phyloP scores from a whole-genome alignment of 2,888 invertebrate genomes.

The Patella ulyssiponensis region DNA sequence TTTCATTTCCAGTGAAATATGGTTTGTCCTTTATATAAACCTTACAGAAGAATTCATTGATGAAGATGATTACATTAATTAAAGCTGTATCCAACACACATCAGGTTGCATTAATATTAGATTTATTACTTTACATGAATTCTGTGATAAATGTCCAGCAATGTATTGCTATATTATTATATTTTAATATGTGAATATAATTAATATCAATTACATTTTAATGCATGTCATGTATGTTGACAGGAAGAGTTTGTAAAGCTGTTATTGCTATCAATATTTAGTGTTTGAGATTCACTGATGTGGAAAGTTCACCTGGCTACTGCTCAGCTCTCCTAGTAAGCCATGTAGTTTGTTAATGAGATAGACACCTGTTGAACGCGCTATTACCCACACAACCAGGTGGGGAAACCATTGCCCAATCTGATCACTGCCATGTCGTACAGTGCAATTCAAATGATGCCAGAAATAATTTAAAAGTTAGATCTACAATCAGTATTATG shows the following conservation, averaged over 20 bases:
- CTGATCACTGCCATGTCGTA: constrained; percentile 2
- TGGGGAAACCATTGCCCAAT: background rate
- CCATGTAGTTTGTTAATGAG: constrained; percentile 2
- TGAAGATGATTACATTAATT: too few relatives aligned
- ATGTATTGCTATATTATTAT: too few relatives aligned
- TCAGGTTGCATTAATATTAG: too few relatives aligned
- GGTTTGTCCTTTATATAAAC: too few relatives aligned
- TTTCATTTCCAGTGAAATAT: too few relatives aligned
- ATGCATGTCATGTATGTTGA: background rate
- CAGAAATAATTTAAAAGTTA: background rate
- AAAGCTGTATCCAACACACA: too few relatives aligned
- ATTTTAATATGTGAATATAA: too few relatives aligned
- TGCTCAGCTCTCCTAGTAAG: background rate
- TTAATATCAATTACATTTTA: background rate
- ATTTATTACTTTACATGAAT: too few relatives aligned
- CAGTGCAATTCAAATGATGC: constrained; percentile 7
- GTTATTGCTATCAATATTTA: background rate
- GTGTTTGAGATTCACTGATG: background rate
- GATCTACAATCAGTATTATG: background rate
- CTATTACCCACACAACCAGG: background rate
- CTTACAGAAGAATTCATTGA: too few relatives aligned
- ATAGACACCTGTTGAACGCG: background rate
- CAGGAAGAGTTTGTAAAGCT: background rate
- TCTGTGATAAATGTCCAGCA: too few relatives aligned
- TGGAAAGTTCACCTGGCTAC: constrained; percentile 9